These are phyloP conservation scores for Pachypsylla venusta DNA, from an alignment of 1,140 invertebrate species.

Conservation along the genomic window DNA sequence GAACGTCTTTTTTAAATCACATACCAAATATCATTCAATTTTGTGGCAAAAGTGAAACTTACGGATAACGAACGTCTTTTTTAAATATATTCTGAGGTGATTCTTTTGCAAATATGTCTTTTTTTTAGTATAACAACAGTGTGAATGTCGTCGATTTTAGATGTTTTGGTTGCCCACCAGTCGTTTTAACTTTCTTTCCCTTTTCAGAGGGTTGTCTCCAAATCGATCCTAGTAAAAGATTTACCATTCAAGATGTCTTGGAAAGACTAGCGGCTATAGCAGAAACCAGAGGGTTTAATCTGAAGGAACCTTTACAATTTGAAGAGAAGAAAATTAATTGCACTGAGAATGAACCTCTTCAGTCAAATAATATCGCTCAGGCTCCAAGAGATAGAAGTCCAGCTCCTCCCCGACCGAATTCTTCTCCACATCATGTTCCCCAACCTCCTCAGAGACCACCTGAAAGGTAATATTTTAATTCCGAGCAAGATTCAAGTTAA, in stretches of 20 bases:
- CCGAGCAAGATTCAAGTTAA: no score
- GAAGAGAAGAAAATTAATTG: constrained; percentile 36
- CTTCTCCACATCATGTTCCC: neutral
- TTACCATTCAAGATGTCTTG: constrained; percentile 59
- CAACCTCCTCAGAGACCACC: neutral
- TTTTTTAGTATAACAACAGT: no score
- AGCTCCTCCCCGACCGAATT: constrained; percentile 5
- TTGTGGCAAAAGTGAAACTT: no score
- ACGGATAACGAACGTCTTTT: no score
- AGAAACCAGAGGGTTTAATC: constrained; percentile 61
- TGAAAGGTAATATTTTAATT: neutral
- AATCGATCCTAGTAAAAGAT: constrained; percentile 60
- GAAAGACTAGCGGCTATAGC: constrained; percentile 75
- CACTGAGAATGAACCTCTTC: neutral
- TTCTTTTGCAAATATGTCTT: no score
- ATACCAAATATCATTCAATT: no score
- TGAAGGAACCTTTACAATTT: constrained; percentile 54
- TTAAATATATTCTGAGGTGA: no score
- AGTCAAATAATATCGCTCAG: neutral
- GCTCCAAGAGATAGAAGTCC: constrained; percentile 9
- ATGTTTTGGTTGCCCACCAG: no score
- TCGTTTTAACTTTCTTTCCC: no score
- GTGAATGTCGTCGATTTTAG: no score
- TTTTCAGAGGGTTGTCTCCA: constrained; percentile 59
- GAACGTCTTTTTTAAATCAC: no score